Evolutionary conservation across 1,140 invertebrate genomes (phyloP), one percentile per base, ranked within the genome.

Genomic region (Atta colombica): DNA sequence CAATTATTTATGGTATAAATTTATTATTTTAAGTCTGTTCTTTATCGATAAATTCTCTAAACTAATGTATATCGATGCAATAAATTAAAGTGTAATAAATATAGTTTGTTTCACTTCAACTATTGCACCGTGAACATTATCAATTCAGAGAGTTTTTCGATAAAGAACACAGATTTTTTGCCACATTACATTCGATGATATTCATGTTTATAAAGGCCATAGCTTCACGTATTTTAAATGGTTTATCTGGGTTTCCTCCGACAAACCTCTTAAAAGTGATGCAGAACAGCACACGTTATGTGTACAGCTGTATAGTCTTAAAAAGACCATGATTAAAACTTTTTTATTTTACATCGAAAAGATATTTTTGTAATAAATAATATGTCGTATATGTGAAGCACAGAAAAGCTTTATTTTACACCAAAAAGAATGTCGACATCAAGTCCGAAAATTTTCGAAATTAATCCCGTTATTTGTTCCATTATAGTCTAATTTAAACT

Each of bases 361-460:
- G 21, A 82, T 65, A 58, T 77, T 45, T 45, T 71, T 77, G 4
- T 31, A 72, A 65, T 5, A 31, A 3, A 69, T 78, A 75, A 35
- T 31, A 63, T 10, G 35, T 21, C 1, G 35, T 39, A 8, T 45
- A 10, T 45, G 39, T 25, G 60, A 71, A 49, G 45, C 55, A 74
- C 25, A 69, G 53, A 55, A 21, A 49, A n/a, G 8, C 21, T 81
- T 69, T 58, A 55, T 69, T 81, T 81, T 35, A 39, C 12, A 12
- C 3, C 16, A 16, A 39, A 66, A 78, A 5, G 1, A 78, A 78
- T 35, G 6, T 77, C 51, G 49, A 45, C 65, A 65, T 72, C 72
- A 68, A 72, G 71, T 90, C 68, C 58, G 60, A 85, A 45, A n/a
- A 35, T 78, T 87, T 28, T 60, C 21, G 7, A 87, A 84, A 77